These are phyloP conservation scores for Dendrolimus kikuchii DNA, from an alignment of 1,140 invertebrate genomes.

Conservation along the genomic window DNA sequence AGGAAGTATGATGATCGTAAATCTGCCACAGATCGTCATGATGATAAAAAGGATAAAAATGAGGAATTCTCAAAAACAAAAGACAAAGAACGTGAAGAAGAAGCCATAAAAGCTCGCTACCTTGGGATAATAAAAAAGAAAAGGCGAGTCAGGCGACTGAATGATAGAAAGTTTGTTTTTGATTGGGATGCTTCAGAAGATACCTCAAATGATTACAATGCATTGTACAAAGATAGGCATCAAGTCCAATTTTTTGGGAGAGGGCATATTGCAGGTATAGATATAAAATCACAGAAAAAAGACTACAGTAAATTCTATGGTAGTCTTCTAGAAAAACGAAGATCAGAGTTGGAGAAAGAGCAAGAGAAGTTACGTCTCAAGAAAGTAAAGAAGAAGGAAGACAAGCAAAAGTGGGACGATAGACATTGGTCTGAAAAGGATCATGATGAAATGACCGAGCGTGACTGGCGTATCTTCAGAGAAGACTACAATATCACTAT, in stretches of 20 bases:
- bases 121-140: constrained; percentile 97
- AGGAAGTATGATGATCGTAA: constrained; percentile 58
- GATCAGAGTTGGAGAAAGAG: constrained; percentile 97
- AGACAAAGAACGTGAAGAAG: constrained; percentile 92
- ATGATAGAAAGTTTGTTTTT: constrained; percentile 99
- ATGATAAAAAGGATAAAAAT: constrained; percentile 62
- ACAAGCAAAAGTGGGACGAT: constrained; percentile 99
- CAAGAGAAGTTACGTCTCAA: constrained; percentile 96
- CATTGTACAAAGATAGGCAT: constrained; percentile 96
- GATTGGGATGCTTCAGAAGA: constrained; percentile 99
- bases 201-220: constrained; percentile 98
- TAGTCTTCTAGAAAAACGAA: constrained; percentile 93
- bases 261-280: constrained; percentile 98
- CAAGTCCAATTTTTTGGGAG: constrained; percentile 98
- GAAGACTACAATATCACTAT: constrained; percentile 99
- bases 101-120: constrained; percentile 96
- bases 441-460: constrained; percentile 96
- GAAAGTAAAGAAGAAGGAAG: constrained; percentile 95
- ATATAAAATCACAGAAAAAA: constrained; percentile 97
- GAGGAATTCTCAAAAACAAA: constrained; percentile 78
- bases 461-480: constrained; percentile 99
- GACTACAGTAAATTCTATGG: constrained; percentile 99
- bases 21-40: constrained; percentile 39
- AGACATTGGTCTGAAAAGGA: constrained; percentile 99
- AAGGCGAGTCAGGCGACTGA: constrained; percentile 90